These are phyloP conservation scores for Archegozetes longisetosus DNA, from an alignment of 1,140 invertebrate species.

Conservation along the genomic window DNA sequence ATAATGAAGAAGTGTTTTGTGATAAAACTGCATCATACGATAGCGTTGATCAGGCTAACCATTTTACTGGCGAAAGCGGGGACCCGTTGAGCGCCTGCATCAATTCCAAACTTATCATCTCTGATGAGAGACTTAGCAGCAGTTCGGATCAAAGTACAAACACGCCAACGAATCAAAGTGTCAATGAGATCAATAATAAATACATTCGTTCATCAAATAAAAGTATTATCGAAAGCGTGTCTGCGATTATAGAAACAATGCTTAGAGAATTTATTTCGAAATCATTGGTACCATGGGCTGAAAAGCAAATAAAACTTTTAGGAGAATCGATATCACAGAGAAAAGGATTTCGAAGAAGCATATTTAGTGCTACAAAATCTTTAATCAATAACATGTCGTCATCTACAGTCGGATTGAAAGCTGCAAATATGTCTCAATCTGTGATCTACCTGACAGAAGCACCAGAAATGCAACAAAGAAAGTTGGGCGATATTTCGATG, in stretches of 20 bases:
- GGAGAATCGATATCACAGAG: constrained; percentile 11
- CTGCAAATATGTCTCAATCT: background rate
- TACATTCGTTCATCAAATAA: background rate
- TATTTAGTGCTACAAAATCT: constrained; percentile 18
- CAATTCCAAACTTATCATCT: background rate
- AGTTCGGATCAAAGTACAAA: background rate
- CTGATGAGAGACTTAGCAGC: background rate
- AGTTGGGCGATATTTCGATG: constrained; percentile 86
- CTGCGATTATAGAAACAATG: background rate
- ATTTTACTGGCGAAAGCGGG: background rate
- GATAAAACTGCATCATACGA: background rate
- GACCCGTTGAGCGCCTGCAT: background rate
- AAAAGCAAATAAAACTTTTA: constrained; percentile 15
- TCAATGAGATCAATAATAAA: background rate
- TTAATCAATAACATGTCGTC: constrained; percentile 13
- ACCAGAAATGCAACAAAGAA: constrained; percentile 75
- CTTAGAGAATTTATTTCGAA: constrained; percentile 12
- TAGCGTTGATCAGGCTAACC: background rate
- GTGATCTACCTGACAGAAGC: constrained; percentile 58
- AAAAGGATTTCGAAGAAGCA: constrained; percentile 16
- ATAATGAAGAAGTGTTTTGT: background rate
- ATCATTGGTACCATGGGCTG: constrained; percentile 17
- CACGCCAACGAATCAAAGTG: background rate
- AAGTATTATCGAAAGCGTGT: background rate
- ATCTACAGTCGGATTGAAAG: constrained; percentile 1